A percentile compares a stretch with the other conserved stretches of the same genome.
Conservation (phyloP, 2,113 vertebrate genomes). For the Ifrita kowaldi region DNA sequence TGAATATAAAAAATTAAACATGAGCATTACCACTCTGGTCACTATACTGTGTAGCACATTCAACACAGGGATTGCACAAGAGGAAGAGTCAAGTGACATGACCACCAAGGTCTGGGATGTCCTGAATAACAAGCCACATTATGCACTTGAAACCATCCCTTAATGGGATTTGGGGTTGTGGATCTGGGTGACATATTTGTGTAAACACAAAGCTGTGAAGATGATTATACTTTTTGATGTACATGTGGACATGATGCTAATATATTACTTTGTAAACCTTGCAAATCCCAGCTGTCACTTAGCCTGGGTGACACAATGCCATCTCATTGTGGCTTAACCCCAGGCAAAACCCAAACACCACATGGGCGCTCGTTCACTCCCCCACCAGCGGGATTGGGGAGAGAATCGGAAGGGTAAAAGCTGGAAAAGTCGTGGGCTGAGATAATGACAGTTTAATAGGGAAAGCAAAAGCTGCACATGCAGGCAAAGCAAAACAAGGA, state of each 20-base stretch:
- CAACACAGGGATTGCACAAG: not conserved
- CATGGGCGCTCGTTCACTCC: fast-evolving
- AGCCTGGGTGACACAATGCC: not conserved
- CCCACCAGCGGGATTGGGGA: fast-evolving
- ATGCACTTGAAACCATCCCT: not conserved
- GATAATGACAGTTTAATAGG: not conserved
- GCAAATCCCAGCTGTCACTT: not conserved
- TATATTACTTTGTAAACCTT: not conserved
- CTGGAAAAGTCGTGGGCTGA: not conserved
- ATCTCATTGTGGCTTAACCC: not conserved
- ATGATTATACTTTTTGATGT: not conserved
- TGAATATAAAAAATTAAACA: not conserved
- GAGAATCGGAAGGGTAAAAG: not conserved
- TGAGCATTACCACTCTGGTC: not conserved
- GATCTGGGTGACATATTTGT: not conserved
- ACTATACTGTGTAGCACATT: not conserved
- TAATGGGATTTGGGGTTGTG: not conserved
- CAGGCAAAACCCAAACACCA: not conserved
- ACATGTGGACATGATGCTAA: not conserved
- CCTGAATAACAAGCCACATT: not conserved
- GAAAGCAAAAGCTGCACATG: not conserved
- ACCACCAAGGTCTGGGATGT: not conserved
- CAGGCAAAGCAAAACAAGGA: not conserved
- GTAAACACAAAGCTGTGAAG: not conserved
- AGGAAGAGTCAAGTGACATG: not conserved